phyloP scores from a whole-genome alignment of 2,888 invertebrate species.

The Trichopoda pennipes region DNA sequence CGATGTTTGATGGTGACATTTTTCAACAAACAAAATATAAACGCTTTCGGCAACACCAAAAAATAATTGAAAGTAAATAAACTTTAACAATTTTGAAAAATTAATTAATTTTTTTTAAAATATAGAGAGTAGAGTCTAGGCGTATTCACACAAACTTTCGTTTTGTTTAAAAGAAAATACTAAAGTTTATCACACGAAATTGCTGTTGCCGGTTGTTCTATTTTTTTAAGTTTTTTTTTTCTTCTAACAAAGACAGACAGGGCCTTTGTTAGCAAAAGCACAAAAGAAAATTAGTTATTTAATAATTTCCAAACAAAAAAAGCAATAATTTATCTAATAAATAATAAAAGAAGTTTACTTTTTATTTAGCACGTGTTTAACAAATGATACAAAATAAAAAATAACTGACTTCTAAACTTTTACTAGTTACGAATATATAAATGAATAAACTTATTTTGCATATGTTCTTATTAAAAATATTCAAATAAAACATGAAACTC shows the following conservation, averaged over 20 bases:
- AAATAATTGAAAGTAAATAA: constrained; percentile 34
- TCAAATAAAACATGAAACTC: not conserved
- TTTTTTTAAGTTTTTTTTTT: not conserved
- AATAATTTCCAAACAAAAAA: not conserved
- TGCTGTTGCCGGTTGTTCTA: not conserved
- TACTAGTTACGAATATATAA: too few relatives aligned
- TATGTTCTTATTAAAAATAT: not conserved
- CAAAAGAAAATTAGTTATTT: not conserved
- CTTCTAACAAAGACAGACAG: constrained; percentile 41
- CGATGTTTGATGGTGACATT: constrained; percentile 35
- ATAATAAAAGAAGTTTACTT: not conserved
- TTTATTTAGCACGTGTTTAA: constrained; percentile 16
- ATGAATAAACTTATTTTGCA: too few relatives aligned
- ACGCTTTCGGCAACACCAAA: not conserved
- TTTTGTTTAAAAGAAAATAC: constrained; percentile 16
- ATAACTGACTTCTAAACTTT: too few relatives aligned
- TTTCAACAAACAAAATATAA: constrained; percentile 34
- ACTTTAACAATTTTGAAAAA: constrained; percentile 15
- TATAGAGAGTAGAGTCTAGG: too few relatives aligned
- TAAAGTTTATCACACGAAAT: constrained; percentile 30
- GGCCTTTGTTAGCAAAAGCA: constrained; percentile 23
- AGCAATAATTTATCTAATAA: constrained; percentile 20
- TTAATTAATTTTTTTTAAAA: too few relatives aligned
- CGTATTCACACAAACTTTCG: not conserved
- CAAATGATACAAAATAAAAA: not conserved